These are phyloP conservation scores for Thereva unica DNA, from an alignment of 2,888 invertebrate species.

Conservation along the genomic window DNA sequence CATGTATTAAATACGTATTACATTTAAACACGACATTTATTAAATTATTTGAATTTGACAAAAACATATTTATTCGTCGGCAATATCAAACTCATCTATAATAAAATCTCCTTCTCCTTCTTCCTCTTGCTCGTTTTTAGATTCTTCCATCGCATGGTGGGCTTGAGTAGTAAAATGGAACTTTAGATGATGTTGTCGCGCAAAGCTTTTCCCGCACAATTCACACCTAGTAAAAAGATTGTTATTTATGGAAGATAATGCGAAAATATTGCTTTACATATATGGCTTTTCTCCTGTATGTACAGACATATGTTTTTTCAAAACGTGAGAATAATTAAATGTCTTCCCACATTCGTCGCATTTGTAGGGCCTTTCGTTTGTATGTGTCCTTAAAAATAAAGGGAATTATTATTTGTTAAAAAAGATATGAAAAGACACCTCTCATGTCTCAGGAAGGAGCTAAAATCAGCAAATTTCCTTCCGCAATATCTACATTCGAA, in stretches of 20 bases:
- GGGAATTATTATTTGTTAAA: too few relatives aligned
- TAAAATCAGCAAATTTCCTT: constrained; percentile 6
- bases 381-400: not conserved
- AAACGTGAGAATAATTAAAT: not conserved
- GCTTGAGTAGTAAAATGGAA: not conserved
- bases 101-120: too few relatives aligned
- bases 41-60: too few relatives aligned
- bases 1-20: too few relatives aligned
- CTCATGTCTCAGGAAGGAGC: not conserved
- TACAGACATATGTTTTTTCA: not conserved
- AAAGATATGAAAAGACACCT: too few relatives aligned
- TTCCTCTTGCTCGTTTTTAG: too few relatives aligned
- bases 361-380: not conserved
- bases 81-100: too few relatives aligned
- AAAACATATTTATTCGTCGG: too few relatives aligned
- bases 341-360: not conserved
- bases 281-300: constrained; percentile 4
- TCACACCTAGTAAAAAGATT: not conserved
- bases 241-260: not conserved
- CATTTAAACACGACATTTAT: too few relatives aligned
- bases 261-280: not conserved
- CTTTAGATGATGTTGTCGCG: not conserved
- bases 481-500: constrained; percentile 5
- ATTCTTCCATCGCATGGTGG: not conserved
- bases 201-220: not conserved